phyloP scores from a whole-genome alignment of 2,888 invertebrate genomes.

The Hypomecis punctinalis region DNA sequence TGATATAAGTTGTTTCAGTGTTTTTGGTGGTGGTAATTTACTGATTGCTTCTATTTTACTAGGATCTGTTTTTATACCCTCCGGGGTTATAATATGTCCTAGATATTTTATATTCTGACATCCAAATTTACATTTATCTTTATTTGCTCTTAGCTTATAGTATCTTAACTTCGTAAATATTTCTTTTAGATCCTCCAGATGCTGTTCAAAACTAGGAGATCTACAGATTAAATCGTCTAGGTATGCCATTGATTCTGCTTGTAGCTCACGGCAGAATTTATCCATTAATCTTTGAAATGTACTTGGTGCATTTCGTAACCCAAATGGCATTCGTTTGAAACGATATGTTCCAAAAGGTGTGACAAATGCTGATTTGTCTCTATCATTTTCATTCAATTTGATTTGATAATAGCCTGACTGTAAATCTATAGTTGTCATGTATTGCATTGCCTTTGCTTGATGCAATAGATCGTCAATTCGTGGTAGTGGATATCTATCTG shows the following conservation, averaged over 20 bases:
- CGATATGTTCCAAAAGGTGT: slow-evolving; percentile 51
- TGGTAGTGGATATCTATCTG: slow-evolving; percentile 60
- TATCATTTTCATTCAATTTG: slow-evolving; percentile 46
- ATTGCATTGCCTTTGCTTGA: slow-evolving; percentile 43
- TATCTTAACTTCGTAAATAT: slow-evolving; percentile 40
- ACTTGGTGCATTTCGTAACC: slow-evolving; percentile 44
- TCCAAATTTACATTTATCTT: slow-evolving; percentile 43
- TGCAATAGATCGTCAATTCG: slow-evolving; percentile 57
- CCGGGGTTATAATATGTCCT: neutral
- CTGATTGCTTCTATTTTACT: neutral
- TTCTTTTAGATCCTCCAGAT: slow-evolving; percentile 45
- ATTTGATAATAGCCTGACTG: slow-evolving; percentile 51
- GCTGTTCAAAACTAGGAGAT: slow-evolving; percentile 44
- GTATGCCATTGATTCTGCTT: slow-evolving; percentile 42
- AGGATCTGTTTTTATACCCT: neutral
- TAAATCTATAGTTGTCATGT: slow-evolving; percentile 47
- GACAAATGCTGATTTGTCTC: slow-evolving; percentile 53
- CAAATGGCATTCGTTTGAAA: slow-evolving; percentile 50
- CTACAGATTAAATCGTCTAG: slow-evolving; percentile 53
- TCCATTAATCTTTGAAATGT: slow-evolving; percentile 45
- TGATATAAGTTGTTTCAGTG: neutral
- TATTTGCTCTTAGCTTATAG: slow-evolving; percentile 44
- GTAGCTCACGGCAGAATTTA: slow-evolving; percentile 25
- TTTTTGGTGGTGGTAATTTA: neutral
- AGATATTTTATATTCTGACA: slow-evolving; percentile 9